These are phyloP conservation scores for Tinea semifulvella DNA, from an alignment of 2,888 invertebrate genomes.

Conservation along the genomic window DNA sequence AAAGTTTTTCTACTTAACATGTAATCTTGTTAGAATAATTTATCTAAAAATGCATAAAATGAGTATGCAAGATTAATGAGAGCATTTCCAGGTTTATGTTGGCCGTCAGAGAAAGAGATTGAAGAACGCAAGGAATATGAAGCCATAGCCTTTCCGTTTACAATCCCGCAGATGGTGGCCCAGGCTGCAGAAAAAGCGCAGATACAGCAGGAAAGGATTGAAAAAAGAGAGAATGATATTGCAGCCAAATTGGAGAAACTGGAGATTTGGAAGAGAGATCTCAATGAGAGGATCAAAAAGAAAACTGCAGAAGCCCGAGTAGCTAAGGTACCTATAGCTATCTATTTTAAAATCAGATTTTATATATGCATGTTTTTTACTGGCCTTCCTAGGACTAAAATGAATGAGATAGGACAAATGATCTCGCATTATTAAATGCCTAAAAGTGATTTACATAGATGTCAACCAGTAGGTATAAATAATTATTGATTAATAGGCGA, in stretches of 20 bases:
- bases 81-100: slow-evolving; percentile 72
- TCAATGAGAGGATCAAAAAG: slow-evolving; percentile 70
- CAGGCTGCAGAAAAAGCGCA: slow-evolving; percentile 53
- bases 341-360: too few relatives aligned
- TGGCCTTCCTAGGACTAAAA: too few relatives aligned
- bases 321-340: slow-evolving; percentile 62
- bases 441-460: too few relatives aligned
- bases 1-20: too few relatives aligned
- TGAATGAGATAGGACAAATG: too few relatives aligned
- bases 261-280: slow-evolving; percentile 74
- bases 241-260: slow-evolving; percentile 72
- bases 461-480: too few relatives aligned
- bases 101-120: slow-evolving; percentile 77
- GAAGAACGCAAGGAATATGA: slow-evolving; percentile 73
- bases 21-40: too few relatives aligned
- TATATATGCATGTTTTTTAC: too few relatives aligned
- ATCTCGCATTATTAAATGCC: too few relatives aligned
- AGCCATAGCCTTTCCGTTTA: slow-evolving; percentile 70
- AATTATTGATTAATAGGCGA: too few relatives aligned
- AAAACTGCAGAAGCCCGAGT: slow-evolving; percentile 69
- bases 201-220: slow-evolving; percentile 48
- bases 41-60: too few relatives aligned
- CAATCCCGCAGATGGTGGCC: slow-evolving; percentile 72
- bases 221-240: slow-evolving; percentile 69
- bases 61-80: too few relatives aligned